Percentiles rank a stretch among this genome's conserved stretches.
These are phyloP conservation scores for Megaptera novaeangliae DNA, from an alignment of 2,113 vertebrate species.

Conservation along the genomic window DNA sequence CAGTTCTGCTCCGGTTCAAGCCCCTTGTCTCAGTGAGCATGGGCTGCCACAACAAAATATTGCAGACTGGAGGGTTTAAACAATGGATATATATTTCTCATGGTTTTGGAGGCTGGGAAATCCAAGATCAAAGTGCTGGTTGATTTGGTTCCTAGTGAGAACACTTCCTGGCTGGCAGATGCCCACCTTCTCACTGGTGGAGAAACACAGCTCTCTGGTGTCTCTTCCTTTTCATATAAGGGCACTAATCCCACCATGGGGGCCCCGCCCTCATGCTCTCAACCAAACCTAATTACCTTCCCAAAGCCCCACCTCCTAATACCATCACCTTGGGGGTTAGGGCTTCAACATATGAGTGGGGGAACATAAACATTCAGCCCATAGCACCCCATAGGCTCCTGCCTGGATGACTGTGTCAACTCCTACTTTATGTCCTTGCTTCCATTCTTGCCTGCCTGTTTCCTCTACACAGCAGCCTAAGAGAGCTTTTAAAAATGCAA, in stretches of 20 bases:
- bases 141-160: neutral
- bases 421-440: neutral
- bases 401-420: rapidly evolving
- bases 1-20: neutral
- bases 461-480: neutral
- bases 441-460: neutral
- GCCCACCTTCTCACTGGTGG: neutral
- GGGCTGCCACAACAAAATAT: neutral
- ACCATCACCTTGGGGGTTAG: neutral
- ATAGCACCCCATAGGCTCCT: rapidly evolving
- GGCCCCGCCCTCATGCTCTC: neutral
- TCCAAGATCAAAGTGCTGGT: neutral
- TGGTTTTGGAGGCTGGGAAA: neutral
- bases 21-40: neutral
- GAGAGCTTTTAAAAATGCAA: neutral
- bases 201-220: neutral
- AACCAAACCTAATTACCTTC: too few species aligned
- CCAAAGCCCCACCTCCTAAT: neutral
- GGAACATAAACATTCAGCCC: neutral
- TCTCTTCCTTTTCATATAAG: neutral
- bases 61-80: neutral
- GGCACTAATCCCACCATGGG: neutral
- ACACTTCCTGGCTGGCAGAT: neutral
- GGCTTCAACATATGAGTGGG: neutral
- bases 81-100: neutral